Evolutionary conservation across 2,113 vertebrate species (phyloP).

Genomic region (Erythrocebus patas): DNA sequence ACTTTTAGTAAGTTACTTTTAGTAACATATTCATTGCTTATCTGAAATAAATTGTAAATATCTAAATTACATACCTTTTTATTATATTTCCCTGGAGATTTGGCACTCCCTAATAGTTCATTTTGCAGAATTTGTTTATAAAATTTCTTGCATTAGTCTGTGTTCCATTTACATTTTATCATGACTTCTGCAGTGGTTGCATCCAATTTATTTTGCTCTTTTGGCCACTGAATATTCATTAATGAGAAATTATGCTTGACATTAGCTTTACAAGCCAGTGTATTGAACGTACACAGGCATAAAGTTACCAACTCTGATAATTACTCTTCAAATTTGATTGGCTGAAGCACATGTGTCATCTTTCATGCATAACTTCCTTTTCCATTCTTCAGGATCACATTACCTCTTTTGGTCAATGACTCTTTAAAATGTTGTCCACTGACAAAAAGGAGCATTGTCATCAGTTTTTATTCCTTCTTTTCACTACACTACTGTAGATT

Average conservation of each 20-base stretch:
- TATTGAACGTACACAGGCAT: not conserved
- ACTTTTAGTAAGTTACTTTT: not conserved
- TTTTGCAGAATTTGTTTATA: not conserved
- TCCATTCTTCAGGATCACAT: not conserved
- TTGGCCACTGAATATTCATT: not conserved
- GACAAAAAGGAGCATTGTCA: not conserved
- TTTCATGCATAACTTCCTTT: not conserved
- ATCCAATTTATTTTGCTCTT: not conserved
- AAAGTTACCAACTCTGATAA: slow-evolving; percentile 11
- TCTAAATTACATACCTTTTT: not conserved
- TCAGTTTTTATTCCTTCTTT: not conserved
- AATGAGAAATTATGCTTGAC: not conserved
- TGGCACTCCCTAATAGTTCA: not conserved
- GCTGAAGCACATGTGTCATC: not conserved
- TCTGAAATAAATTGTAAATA: not conserved
- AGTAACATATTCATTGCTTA: not conserved
- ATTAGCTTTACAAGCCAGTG: not conserved
- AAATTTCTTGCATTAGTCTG: not conserved
- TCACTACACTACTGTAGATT: not conserved
- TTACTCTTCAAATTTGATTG: slow-evolving; percentile 3
- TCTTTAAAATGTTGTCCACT: not conserved
- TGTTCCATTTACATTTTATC: not conserved
- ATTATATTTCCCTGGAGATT: not conserved
- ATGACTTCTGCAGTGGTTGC: not conserved
- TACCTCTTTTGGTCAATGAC: not conserved